Base-by-base conservation (phyloP, 2,113 vertebrate genomes). In the Pungitius pungitius region DNA sequence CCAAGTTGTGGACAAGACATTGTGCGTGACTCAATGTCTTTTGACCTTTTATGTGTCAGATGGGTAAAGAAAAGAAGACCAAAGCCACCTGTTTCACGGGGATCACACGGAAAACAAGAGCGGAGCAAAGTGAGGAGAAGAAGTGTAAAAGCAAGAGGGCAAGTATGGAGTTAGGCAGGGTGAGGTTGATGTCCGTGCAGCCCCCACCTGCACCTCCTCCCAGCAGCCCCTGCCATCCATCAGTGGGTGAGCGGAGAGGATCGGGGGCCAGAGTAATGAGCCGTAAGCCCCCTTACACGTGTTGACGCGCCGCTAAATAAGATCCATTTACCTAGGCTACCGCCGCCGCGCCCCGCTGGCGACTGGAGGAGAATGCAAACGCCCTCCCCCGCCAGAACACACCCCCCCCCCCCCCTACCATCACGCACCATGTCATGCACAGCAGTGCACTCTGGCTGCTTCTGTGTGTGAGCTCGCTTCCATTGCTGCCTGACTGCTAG, bases 271-370 rank as follows among this genome's bases (percentile, higher is more conserved):
- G 89, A 86, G 88, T 93, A 94, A 94, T 94, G 94, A 94, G 92
- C 90, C 93, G 76, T 94, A 86, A 84, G 88, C 88, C 89, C 87
- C 90, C 90, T 93, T 94, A 94, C 91, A 94, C 88, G 81, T 93
- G 93, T 94, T 92, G 93, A 93, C 88, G 92, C 85, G 83, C 87
- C 77, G 73, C 92, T 92, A 93, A 94, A 93, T 94, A 94, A 93
- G 91, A 94, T 94, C 93, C 90, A 94, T 94, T 94, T 94, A 94
- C 92, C 91, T 92, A 73, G 66, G 85, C 87, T 84, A 75, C 85
- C 69, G 59, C 73, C 69, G 57, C 85, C 67, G 82, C 81, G 70
- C 69, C 60, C 79, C 63, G 10, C 55, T 57, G 15, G 17, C 55
- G 75, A 82, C 76, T 75, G 55, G 58, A 82, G 87, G 62, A 78